phyloP scores from a whole-genome alignment of 2,113 vertebrate species.

The Uria lomvia region DNA sequence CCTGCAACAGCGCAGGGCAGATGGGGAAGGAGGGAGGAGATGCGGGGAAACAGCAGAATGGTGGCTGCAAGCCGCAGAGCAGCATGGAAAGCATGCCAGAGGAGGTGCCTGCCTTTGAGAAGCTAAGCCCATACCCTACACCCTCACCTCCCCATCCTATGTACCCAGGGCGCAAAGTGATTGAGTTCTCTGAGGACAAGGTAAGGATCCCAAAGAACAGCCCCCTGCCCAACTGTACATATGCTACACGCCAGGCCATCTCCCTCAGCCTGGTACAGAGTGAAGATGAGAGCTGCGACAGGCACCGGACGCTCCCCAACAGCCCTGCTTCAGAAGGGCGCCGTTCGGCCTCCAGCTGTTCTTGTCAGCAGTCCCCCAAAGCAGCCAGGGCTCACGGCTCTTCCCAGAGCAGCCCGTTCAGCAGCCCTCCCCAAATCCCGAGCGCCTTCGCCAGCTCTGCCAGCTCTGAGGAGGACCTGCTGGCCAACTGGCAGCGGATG shows the following conservation, averaged over 20 bases:
- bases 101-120: constrained; percentile 84
- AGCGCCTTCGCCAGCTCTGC: constrained; percentile 85
- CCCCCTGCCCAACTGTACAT: constrained; percentile 95
- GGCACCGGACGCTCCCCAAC: constrained; percentile 69
- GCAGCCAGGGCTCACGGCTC: constrained; percentile 66
- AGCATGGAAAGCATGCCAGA: constrained; percentile 73
- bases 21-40: constrained; percentile 30
- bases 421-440: constrained; percentile 77
- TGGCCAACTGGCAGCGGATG: constrained; percentile 93
- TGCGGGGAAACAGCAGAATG: constrained; percentile 72
- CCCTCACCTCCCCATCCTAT: constrained; percentile 83
- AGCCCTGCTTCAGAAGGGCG: constrained; percentile 79
- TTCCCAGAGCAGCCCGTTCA: constrained; percentile 83
- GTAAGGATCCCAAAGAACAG: constrained; percentile 96
- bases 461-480: constrained; percentile 91
- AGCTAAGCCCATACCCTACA: constrained; percentile 89
- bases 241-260: constrained; percentile 95
- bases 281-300: constrained; percentile 72
- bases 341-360: constrained; percentile 72
- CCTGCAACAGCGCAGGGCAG: constrained; percentile 32
- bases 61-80: constrained; percentile 76
- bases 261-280: constrained; percentile 91
- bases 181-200: constrained; percentile 96
- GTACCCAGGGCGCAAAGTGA: constrained; percentile 92
- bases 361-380: constrained; percentile 72